Evolutionary conservation across 1,140 invertebrate species (phyloP), one percentile per base, ranked within the genome.

Genomic region (Neelides sp.): DNA sequence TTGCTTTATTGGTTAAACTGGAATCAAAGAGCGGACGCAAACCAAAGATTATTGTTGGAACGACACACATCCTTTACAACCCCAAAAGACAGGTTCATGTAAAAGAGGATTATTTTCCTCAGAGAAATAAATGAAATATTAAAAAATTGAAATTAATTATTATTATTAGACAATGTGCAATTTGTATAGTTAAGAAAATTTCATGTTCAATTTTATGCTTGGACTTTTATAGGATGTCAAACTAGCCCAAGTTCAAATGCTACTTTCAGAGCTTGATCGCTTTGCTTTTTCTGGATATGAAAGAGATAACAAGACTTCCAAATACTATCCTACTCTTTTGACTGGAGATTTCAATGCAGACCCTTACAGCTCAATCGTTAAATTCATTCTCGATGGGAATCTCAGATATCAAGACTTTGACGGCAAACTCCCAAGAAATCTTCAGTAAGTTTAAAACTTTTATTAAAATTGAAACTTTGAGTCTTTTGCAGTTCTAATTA

Each of bases 61-160:
- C 87, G 3, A 96, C 92, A 0, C 93, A 97, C 71, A 70, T 97
- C n/a, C 69, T 96, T 4, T 97, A 84, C 64, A 96, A 96, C 73
- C 88, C 87, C 0, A 79, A 71, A 61, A 68, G 92, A 23, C 78
- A 32, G 35, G 58, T 59, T n/a, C 17, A 36, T 3, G 3, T 7
- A 35, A 2, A 19, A 23, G 20, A 4, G 20, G 4, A 10, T 10
- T n/a, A 15, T 24, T 43, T 23, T 23, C 8, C 30, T 10, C 30
- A 34, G 8, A 34, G 8, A 34, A 34, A 34, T 15, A 34, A 8
- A 34, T 34, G 30, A 10, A 10, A 10, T 34, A 15, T 34, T 34
- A 15, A 15, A n/a, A n/a, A n/a, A n/a, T n/a, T n/a, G n/a, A n/a
- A n/a, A n/a, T n/a, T n/a, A n/a, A n/a, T n/a, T n/a, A n/a, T n/a